Conservation (phyloP, 2,888 invertebrate genomes). For the Thereva nobilitata region DNA sequence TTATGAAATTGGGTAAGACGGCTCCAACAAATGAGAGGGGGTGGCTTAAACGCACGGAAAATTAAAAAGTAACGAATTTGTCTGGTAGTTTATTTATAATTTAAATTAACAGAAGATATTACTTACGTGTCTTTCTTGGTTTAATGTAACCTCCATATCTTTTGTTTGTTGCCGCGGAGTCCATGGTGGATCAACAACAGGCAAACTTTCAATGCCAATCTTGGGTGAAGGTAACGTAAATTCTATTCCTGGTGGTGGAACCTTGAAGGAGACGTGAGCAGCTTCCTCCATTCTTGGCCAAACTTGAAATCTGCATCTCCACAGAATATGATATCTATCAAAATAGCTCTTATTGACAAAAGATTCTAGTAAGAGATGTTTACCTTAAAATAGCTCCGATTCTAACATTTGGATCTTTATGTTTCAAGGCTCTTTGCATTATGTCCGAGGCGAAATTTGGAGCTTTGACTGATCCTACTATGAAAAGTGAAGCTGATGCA, state of each 20-base stretch:
- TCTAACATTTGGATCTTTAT: conserved; percentile 79
- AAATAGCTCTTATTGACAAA: not conserved
- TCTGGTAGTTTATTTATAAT: not conserved
- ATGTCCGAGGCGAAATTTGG: conserved; percentile 87
- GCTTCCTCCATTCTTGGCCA: conserved; percentile 99
- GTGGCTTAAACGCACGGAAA: too few relatives aligned
- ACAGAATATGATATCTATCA: conserved; percentile 84
- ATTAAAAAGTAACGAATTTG: not conserved
- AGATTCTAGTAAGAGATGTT: not conserved
- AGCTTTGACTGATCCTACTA: conserved; percentile 89
- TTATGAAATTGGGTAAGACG: too few relatives aligned
- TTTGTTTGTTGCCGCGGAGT: conserved; percentile 97
- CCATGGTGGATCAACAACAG: conserved; percentile 99
- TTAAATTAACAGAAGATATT: conserved; percentile 20
- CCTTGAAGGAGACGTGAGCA: conserved; percentile 93
- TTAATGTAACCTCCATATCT: conserved; percentile 97
- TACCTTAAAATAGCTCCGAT: conserved; percentile 80
- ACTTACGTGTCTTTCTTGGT: conserved; percentile 92
- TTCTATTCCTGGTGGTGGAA: conserved; percentile 98
- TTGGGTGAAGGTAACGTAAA: conserved; percentile 98
- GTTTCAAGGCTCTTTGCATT: conserved; percentile 85
- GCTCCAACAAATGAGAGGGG: too few relatives aligned
- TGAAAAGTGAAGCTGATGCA: conserved; percentile 86
- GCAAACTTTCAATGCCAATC: conserved; percentile 92
- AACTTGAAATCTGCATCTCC: conserved; percentile 96